phyloP scores from a whole-genome alignment of 2,113 vertebrate species.

The Leucopternis melanops region DNA sequence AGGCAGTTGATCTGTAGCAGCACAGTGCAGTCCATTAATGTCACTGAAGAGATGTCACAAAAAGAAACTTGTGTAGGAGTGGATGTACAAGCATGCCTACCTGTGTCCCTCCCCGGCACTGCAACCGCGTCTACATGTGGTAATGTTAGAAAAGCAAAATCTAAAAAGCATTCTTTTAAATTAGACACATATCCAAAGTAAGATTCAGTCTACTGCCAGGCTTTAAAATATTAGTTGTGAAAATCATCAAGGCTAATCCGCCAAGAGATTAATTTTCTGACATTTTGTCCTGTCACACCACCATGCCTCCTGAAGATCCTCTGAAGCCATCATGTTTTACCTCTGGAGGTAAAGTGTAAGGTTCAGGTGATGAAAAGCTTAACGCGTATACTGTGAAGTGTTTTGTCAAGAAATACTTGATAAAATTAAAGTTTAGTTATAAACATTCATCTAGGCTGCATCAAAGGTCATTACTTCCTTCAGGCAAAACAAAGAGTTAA shows the following conservation, averaged over 20 bases:
- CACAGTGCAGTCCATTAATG: neutral
- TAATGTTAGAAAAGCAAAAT: neutral
- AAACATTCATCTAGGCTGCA: neutral
- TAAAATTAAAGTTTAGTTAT: neutral
- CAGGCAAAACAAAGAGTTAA: neutral
- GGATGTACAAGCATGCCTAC: accelerated
- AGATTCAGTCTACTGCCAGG: neutral
- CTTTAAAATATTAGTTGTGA: neutral
- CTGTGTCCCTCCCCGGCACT: neutral
- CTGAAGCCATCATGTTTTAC: neutral
- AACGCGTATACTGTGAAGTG: neutral
- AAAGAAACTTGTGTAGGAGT: neutral
- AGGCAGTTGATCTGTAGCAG: neutral
- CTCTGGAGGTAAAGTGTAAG: neutral
- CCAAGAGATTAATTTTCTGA: neutral
- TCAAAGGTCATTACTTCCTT: neutral
- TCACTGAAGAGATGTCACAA: neutral
- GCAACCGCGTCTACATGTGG: accelerated
- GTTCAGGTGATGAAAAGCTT: neutral
- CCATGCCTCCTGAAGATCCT: neutral
- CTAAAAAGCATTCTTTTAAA: neutral
- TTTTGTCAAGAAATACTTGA: neutral
- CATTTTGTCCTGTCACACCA: neutral
- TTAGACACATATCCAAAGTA: no score
- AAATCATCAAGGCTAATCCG: neutral